Conservation (phyloP, 2,888 invertebrate species). For the Parnassius apollo region DNA sequence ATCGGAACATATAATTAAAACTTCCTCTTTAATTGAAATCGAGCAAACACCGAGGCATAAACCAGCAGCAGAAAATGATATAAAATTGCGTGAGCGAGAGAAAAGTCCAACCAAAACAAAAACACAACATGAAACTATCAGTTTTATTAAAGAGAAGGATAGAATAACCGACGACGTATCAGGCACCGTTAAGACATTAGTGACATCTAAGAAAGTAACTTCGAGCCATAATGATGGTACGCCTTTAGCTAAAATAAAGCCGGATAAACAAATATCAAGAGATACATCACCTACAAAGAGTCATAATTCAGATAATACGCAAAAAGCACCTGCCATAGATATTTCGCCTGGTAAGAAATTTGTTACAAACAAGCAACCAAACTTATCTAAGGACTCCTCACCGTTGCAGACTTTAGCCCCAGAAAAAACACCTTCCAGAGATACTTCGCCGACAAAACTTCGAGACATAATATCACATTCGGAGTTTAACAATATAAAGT, state of each 20-base stretch:
- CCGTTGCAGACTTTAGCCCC: too few species aligned
- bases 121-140: neutral
- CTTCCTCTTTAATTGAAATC: constrained; percentile 26
- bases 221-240: neutral
- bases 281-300: constrained; percentile 27
- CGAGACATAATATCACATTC: constrained; percentile 42
- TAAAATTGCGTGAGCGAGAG: neutral
- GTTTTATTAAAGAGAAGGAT: neutral
- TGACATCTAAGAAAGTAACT: neutral
- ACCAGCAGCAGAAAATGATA: constrained; percentile 6
- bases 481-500: constrained; percentile 25
- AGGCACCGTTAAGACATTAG: neutral
- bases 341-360: constrained; percentile 9
- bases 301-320: constrained; percentile 6
- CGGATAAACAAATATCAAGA: constrained; percentile 17
- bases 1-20: constrained; percentile 41
- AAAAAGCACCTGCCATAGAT: constrained; percentile 4
- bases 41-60: neutral
- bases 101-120: neutral
- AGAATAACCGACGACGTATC: neutral
- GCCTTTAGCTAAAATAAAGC: neutral
- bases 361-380: neutral
- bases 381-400: too few species aligned
- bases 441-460: constrained; percentile 50
- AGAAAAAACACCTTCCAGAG: constrained; percentile 7